phyloP scores from a whole-genome alignment of 2,797 vertebrate genomes.

The Chrosomus eos region DNA sequence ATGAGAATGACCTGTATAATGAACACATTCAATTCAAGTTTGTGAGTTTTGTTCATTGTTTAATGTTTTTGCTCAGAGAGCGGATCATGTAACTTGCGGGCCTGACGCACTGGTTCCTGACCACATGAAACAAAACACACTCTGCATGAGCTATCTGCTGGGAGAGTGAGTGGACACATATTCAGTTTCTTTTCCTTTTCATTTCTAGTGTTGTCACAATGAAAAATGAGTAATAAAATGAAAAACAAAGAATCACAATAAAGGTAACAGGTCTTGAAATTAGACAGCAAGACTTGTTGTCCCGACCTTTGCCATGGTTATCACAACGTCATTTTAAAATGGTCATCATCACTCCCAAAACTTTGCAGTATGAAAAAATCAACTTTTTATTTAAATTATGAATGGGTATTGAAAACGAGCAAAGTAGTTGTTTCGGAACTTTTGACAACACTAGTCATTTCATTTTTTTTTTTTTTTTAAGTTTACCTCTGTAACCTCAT shows the following conservation, averaged over 20 bases:
- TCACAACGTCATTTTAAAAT: not conserved
- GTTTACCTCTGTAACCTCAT: not conserved
- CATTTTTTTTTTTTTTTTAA: accelerated
- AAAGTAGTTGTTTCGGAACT: not conserved
- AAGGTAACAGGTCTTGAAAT: not conserved
- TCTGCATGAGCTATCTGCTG: conserved; percentile 91
- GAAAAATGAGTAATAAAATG: too few relatives aligned
- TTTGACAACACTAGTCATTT: not conserved
- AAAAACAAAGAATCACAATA: too few relatives aligned
- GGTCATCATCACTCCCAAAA: not conserved
- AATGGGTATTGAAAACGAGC: not conserved
- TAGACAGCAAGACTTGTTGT: not conserved
- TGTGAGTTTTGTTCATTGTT: not conserved
- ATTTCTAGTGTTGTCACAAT: not conserved
- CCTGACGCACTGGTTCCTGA: conserved; percentile 84
- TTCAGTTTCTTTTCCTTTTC: not conserved
- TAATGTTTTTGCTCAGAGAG: conserved; percentile 76
- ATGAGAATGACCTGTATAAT: not conserved
- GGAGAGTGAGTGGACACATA: conserved; percentile 83
- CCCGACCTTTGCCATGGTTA: not conserved
- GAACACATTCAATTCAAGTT: not conserved
- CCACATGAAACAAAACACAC: conserved; percentile 83
- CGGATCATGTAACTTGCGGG: conserved; percentile 84
- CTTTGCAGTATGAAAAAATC: not conserved
- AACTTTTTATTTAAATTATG: not conserved